phyloP scores from a whole-genome alignment of 1,140 invertebrate genomes.

The Lepidostoma basale region DNA sequence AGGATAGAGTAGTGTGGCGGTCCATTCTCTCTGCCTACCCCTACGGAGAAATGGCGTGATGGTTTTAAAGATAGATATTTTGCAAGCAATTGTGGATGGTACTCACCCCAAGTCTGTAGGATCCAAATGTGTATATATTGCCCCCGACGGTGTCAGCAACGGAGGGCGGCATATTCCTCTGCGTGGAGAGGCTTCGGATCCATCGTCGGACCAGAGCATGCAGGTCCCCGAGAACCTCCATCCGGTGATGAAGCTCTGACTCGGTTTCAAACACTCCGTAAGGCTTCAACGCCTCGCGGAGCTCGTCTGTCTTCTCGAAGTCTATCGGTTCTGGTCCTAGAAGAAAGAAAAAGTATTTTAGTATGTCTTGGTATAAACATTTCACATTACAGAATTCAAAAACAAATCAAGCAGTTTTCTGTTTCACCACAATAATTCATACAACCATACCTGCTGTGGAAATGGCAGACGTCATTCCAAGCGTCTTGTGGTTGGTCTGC shows the following conservation, averaged over 20 bases:
- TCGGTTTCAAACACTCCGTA: constrained; percentile 93
- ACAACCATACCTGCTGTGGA: constrained; percentile 70
- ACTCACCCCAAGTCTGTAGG: constrained; percentile 80
- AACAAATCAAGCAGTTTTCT: too few relatives aligned
- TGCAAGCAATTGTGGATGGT: too few relatives aligned
- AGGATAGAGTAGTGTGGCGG: too few relatives aligned
- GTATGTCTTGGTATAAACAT: too few relatives aligned
- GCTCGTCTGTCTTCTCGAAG: constrained; percentile 79
- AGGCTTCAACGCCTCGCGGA: constrained; percentile 82
- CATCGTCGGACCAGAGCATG: constrained; percentile 90
- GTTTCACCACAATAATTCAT: too few relatives aligned
- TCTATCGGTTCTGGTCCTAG: constrained; percentile 82
- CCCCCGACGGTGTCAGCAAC: constrained; percentile 90
- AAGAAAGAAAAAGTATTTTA: constrained; percentile 22
- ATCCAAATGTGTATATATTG: constrained; percentile 99
- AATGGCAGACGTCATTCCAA: constrained; percentile 94
- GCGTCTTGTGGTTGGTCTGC: constrained; percentile 54
- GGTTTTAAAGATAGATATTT: too few relatives aligned
- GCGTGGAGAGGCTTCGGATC: constrained; percentile 87
- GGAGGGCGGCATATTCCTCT: constrained; percentile 86
- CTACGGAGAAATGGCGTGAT: too few relatives aligned
- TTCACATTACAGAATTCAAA: too few relatives aligned
- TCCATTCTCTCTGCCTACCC: too few relatives aligned
- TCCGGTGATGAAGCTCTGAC: constrained; percentile 87
- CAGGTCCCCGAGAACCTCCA: constrained; percentile 82